These are phyloP conservation scores for Melospiza melodia DNA, from an alignment of 2,113 vertebrate species.

Conservation along the genomic window DNA sequence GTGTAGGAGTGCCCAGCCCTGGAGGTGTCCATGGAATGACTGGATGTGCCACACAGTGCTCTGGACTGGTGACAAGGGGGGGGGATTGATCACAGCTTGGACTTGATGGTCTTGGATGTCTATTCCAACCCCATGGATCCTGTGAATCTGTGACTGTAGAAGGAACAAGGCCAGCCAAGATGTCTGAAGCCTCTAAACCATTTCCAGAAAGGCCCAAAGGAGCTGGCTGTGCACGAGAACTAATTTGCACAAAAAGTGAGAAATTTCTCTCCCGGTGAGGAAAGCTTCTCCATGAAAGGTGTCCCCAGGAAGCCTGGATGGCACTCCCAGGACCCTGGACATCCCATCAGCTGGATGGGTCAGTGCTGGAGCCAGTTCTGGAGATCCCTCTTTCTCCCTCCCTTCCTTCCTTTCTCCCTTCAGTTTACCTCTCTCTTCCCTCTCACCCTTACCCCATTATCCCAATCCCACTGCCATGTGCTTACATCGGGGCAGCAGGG, in stretches of 20 bases:
- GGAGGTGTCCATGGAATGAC: neutral
- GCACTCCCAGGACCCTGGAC: neutral
- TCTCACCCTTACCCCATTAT: rapidly evolving
- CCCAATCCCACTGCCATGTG: rapidly evolving
- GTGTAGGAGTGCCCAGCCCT: neutral
- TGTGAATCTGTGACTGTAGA: neutral
- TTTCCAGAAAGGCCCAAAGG: neutral
- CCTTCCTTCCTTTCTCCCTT: neutral
- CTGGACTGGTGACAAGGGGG: neutral
- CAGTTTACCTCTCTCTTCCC: neutral
- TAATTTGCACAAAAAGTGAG: neutral
- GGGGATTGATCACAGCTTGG: neutral
- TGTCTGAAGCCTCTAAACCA: neutral
- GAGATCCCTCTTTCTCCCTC: no score
- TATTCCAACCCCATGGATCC: neutral
- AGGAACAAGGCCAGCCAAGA: neutral
- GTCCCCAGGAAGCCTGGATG: rapidly evolving
- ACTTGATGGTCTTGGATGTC: neutral
- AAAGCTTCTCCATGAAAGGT: rapidly evolving
- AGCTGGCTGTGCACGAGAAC: neutral
- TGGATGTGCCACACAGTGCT: neutral
- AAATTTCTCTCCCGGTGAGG: neutral
- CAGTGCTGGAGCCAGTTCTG: neutral
- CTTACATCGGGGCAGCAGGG: rapidly evolving
- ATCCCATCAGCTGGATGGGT: neutral